These are phyloP conservation scores for Elephantulus edwardii DNA, from an alignment of 2,113 vertebrate genomes.

Conservation along the genomic window DNA sequence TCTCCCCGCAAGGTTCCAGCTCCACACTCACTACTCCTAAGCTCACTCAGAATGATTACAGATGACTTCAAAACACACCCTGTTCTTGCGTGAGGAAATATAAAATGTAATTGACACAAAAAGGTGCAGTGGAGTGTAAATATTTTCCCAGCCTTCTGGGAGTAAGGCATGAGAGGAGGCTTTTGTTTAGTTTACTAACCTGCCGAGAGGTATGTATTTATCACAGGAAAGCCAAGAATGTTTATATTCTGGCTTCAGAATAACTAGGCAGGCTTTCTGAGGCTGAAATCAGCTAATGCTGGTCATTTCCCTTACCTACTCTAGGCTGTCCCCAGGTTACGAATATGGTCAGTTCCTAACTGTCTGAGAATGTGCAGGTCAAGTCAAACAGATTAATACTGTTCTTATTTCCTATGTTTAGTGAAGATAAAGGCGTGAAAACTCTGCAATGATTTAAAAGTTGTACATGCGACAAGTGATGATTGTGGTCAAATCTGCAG, in stretches of 20 bases:
- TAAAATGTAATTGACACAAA: slow-evolving; percentile 61
- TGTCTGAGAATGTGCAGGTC: background rate
- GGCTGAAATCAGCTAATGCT: slow-evolving; percentile 4
- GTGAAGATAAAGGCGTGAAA: background rate
- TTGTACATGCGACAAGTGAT: background rate
- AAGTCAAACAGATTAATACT: background rate
- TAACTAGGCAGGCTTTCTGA: slow-evolving; percentile 39
- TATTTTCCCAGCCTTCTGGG: slow-evolving; percentile 64
- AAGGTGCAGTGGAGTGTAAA: slow-evolving; percentile 59
- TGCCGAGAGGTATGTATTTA: slow-evolving; percentile 53
- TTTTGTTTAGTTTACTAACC: slow-evolving; percentile 2
- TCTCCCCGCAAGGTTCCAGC: slow-evolving; percentile 29
- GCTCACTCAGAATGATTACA: slow-evolving; percentile 62
- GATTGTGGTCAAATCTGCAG: background rate
- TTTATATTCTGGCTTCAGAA: slow-evolving; percentile 38
- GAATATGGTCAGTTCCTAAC: background rate
- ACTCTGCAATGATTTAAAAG: background rate
- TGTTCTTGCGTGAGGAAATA: slow-evolving; percentile 55
- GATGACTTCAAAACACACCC: slow-evolving; percentile 65
- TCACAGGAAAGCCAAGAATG: background rate
- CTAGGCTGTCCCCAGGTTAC: background rate
- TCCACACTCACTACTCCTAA: slow-evolving; percentile 28
- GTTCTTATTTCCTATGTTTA: background rate
- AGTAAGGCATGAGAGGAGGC: slow-evolving; percentile 2
- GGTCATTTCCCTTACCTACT: slow-evolving; percentile 17